phyloP scores from a whole-genome alignment of 2,113 vertebrate species.

The Scartelaos histophorus region DNA sequence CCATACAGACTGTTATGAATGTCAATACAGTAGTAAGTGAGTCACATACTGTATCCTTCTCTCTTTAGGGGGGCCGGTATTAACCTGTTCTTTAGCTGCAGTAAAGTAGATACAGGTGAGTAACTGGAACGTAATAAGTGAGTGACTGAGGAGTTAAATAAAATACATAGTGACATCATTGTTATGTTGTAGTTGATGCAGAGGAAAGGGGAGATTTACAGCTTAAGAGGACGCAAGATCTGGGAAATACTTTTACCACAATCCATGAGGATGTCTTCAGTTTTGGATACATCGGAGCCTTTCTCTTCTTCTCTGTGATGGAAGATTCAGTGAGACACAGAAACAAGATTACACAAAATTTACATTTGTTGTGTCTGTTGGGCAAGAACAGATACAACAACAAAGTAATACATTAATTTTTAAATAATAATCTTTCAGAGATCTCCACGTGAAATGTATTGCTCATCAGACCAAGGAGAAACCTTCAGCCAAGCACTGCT shows the following conservation, averaged over 20 bases:
- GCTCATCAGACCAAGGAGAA: slow-evolving; percentile 79
- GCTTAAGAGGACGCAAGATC: slow-evolving; percentile 74
- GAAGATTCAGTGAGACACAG: slow-evolving; percentile 66
- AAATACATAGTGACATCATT: not conserved
- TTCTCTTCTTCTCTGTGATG: slow-evolving; percentile 81
- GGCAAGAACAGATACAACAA: not conserved
- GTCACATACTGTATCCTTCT: slow-evolving; percentile 13
- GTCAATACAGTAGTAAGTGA: not conserved
- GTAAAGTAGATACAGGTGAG: slow-evolving; percentile 69
- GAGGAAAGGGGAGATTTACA: slow-evolving; percentile 72
- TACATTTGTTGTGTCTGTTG: not conserved
- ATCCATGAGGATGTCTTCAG: slow-evolving; percentile 77
- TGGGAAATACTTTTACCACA: slow-evolving; percentile 73
- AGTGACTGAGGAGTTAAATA: not conserved
- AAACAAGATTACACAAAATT: not conserved
- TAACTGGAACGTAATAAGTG: not conserved
- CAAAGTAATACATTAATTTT: no score
- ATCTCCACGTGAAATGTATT: slow-evolving; percentile 78
- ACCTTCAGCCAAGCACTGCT: slow-evolving; percentile 76
- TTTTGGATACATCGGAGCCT: slow-evolving; percentile 80
- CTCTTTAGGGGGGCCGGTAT: slow-evolving; percentile 71
- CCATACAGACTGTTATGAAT: not conserved
- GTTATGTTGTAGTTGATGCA: slow-evolving; percentile 62
- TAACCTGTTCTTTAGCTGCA: slow-evolving; percentile 78
- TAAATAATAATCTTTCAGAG: slow-evolving; percentile 54